Evolutionary conservation across 2,113 vertebrate genomes (phyloP), one percentile per base, ranked within the genome.

Genomic region (Gallinago undulata): DNA sequence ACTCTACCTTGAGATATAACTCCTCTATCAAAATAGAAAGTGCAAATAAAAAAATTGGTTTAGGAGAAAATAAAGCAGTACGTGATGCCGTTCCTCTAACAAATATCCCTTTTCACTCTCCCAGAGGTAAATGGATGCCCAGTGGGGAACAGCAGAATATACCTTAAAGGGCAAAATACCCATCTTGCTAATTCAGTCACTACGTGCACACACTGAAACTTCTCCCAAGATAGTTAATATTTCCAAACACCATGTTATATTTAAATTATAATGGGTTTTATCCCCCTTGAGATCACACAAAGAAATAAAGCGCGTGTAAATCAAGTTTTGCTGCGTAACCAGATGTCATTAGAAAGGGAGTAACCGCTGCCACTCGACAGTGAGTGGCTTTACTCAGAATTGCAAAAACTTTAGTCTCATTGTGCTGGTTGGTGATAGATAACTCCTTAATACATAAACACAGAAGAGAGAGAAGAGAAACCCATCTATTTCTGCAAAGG

Each of bases 1-100:
- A 87, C 74, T 92, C 72, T 96, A 88, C 55, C 79, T 94, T 78
- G 47, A 91, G 86, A 94, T 95, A 95, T 72, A 97, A 93, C 66
- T 83, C 35, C 11, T 88, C 93, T 22, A 91, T 39, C 56, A 84
- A 94, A 97, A 90, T 50, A 87, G 35, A 96, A 93, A 87, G 86
- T 85, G 89, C 92, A 97, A 96, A 96, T 85, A 96, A 96, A 96
- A 96, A 43, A 95, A 87, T 39, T 86, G 59, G 57, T 37, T 87
- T 84, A 87, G 56, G 59, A 90, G 43, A 76, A 73, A 94, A 93
- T 53, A 88, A 84, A 84, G 28, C 14, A 80, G 60, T 10, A 63
- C 27, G 64, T 35, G 70, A 94, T 19, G 50, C 68, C 92, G 55
- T 55, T 93, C 37, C 64, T 47, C 45, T 39, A 89, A 89, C 28